These are phyloP conservation scores for Potorous gilbertii DNA, from an alignment of 2,797 vertebrate species.

Conservation along the genomic window DNA sequence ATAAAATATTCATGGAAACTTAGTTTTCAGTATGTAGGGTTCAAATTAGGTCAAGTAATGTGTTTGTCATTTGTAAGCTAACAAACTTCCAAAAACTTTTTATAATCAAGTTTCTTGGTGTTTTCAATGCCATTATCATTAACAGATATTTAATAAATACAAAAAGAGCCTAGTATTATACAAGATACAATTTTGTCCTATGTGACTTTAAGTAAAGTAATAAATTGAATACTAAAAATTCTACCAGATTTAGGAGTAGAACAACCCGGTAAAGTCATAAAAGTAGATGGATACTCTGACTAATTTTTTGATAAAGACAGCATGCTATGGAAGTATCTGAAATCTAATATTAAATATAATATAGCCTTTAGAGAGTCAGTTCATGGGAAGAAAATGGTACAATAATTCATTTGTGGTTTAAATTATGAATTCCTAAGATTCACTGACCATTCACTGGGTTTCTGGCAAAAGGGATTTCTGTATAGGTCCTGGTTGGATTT, in stretches of 20 bases:
- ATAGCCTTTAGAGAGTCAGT: neutral
- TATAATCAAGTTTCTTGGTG: neutral
- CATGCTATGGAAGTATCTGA: neutral
- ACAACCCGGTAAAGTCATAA: neutral
- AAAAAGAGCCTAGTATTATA: neutral
- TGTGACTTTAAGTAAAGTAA: neutral
- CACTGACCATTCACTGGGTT: neutral
- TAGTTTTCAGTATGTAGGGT: neutral
- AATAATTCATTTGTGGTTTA: neutral
- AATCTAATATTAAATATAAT: neutral
- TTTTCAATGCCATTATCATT: neutral
- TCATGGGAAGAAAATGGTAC: neutral
- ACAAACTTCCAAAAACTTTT: conserved; percentile 22
- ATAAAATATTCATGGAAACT: conserved; percentile 23
- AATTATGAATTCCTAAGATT: neutral
- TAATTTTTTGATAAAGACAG: neutral
- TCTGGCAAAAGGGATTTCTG: neutral
- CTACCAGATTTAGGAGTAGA: neutral
- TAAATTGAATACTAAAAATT: neutral
- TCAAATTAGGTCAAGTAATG: neutral
- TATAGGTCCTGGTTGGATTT: neutral
- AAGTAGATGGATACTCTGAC: neutral
- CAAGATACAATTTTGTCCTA: neutral
- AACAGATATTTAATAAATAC: conserved; percentile 31
- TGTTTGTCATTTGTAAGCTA: neutral